phyloP scores from a whole-genome alignment of 2,888 invertebrate species.

The Cetonia aurata region DNA sequence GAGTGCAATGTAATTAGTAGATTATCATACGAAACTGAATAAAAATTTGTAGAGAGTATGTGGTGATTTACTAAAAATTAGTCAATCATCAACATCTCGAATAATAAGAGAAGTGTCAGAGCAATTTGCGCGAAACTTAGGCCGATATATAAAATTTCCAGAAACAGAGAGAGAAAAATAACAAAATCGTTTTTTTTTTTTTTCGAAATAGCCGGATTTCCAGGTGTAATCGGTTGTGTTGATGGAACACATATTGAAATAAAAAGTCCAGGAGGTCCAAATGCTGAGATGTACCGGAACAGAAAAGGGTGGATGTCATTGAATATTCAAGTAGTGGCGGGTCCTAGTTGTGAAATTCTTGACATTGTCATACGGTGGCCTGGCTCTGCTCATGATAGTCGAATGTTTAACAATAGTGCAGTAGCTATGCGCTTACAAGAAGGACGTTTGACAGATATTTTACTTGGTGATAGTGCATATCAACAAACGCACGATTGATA shows the following conservation, averaged over 20 bases:
- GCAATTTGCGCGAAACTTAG: too few relatives aligned
- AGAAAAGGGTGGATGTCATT: conserved; percentile 45
- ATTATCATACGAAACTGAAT: neutral
- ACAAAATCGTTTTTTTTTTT: too few relatives aligned
- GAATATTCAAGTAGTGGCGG: conserved; percentile 46
- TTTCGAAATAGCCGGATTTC: conserved; percentile 15
- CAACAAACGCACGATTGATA: conserved; percentile 8
- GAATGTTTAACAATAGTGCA: conserved; percentile 30
- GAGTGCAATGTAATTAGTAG: neutral
- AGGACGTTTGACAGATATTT: conserved; percentile 3
- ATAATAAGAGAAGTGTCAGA: too few relatives aligned
- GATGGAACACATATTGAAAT: conserved; percentile 47
- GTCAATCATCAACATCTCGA: neutral
- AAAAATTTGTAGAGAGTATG: conserved; percentile 10
- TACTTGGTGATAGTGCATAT: conserved; percentile 31
- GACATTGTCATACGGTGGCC: conserved; percentile 47
- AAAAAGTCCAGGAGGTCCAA: conserved; percentile 34
- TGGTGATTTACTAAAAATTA: conserved; percentile 15
- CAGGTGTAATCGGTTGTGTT: conserved; percentile 34
- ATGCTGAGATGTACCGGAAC: conserved; percentile 41
- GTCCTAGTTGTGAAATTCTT: conserved; percentile 41
- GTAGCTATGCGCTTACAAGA: too few relatives aligned
- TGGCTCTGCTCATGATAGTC: conserved; percentile 45
- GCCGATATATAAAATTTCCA: too few relatives aligned
- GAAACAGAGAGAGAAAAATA: too few relatives aligned